Conservation (phyloP, 2,797 vertebrate species). For the Spatula clypeata region DNA sequence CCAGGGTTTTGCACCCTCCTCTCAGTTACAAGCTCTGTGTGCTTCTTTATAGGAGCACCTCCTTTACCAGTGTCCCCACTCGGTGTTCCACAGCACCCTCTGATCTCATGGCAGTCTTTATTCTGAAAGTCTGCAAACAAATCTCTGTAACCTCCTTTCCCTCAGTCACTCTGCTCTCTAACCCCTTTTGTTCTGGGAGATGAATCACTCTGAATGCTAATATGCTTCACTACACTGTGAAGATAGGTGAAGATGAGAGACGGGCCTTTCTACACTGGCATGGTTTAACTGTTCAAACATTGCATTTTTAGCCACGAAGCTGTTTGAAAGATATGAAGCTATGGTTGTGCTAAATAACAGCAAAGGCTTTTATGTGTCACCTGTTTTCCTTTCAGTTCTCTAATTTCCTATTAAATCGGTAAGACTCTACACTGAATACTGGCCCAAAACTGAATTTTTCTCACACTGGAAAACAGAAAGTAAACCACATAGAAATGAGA, state of each 20-base stretch:
- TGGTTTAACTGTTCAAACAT: constrained; percentile 4
- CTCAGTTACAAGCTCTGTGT: rapidly evolving
- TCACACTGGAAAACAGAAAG: background rate
- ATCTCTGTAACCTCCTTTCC: background rate
- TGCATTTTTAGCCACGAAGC: background rate
- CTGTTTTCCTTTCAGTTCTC: background rate
- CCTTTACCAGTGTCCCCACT: background rate
- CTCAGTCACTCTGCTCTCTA: background rate
- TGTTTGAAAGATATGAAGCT: constrained; percentile 6
- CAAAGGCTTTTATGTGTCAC: constrained; percentile 44
- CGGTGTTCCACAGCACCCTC: background rate
- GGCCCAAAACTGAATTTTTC: background rate
- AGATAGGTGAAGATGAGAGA: background rate
- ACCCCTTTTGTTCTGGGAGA: constrained; percentile 36
- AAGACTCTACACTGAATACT: background rate
- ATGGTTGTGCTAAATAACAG: background rate
- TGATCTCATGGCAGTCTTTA: background rate
- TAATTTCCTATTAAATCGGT: background rate
- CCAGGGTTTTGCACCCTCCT: background rate
- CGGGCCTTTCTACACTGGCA: background rate
- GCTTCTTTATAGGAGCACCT: rapidly evolving
- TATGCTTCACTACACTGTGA: background rate
- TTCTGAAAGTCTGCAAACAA: background rate
- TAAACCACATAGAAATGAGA: background rate
- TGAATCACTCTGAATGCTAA: constrained; percentile 6